phyloP scores from a whole-genome alignment of 2,888 invertebrate species.

The Epirrita christyi region DNA sequence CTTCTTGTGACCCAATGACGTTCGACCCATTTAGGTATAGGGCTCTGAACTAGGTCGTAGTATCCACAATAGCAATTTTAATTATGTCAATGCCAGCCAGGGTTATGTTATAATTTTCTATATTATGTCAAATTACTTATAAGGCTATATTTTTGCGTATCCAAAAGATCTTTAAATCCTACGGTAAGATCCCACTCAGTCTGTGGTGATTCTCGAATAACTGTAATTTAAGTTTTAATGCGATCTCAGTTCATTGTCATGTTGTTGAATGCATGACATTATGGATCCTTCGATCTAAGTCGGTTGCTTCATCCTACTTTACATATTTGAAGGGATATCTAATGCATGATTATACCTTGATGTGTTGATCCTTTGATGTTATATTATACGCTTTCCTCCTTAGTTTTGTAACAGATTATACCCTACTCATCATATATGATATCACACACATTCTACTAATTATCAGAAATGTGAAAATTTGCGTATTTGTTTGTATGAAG shows the following conservation, averaged over 20 bases:
- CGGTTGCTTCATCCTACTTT: constrained; percentile 20
- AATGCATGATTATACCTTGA: constrained; percentile 9
- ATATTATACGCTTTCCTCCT: not conserved
- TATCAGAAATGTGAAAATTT: too few relatives aligned
- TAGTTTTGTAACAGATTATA: not conserved
- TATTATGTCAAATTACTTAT: too few relatives aligned
- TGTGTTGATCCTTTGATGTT: constrained; percentile 1
- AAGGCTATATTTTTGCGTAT: too few relatives aligned
- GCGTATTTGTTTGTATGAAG: too few relatives aligned
- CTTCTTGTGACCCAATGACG: too few relatives aligned
- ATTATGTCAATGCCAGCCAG: too few relatives aligned
- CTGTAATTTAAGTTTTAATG: not conserved
- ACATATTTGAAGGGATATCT: constrained; percentile 27
- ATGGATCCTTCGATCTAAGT: constrained; percentile 11
- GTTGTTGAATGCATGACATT: constrained; percentile 24
- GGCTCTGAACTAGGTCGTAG: too few relatives aligned
- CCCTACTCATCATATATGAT: not conserved
- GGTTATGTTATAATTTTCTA: too few relatives aligned
- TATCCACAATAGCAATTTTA: too few relatives aligned
- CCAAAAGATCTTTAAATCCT: too few relatives aligned
- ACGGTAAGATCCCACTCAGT: not conserved
- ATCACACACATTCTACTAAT: too few relatives aligned
- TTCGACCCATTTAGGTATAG: too few relatives aligned
- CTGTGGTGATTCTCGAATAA: not conserved
- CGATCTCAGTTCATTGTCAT: constrained; percentile 8